Evolutionary conservation across 2,797 vertebrate genomes (phyloP).

Genomic region (Lacerta agilis): DNA sequence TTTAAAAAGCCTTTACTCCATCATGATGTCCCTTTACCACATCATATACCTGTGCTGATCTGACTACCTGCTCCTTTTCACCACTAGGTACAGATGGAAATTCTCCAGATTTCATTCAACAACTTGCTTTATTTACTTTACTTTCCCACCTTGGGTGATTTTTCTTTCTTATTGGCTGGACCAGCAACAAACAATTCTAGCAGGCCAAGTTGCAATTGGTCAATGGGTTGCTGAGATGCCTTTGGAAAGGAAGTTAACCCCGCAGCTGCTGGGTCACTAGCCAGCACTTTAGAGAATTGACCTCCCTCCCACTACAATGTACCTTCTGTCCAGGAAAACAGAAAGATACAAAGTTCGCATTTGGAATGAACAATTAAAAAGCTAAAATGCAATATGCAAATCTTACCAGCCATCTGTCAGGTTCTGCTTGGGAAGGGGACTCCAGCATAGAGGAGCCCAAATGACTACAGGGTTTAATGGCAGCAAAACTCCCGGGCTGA

Average conservation of each 20-base stretch:
- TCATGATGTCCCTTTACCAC: not conserved
- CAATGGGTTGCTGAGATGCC: slow-evolving; percentile 21
- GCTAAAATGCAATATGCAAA: slow-evolving; percentile 41
- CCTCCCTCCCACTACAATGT: slow-evolving; percentile 36
- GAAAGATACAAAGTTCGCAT: slow-evolving; percentile 43
- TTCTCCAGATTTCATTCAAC: not conserved
- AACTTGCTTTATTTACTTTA: not conserved
- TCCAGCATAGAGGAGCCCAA: not conserved
- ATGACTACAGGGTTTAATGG: not conserved
- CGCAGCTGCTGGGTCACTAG: slow-evolving; percentile 44
- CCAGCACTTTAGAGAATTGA: slow-evolving; percentile 41
- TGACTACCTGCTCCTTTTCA: not conserved
- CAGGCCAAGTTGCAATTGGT: slow-evolving; percentile 16
- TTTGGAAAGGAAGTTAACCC: slow-evolving; percentile 32
- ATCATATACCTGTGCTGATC: not conserved
- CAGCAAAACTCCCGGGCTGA: slow-evolving; percentile 1
- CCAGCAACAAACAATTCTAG: not conserved
- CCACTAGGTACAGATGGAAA: not conserved
- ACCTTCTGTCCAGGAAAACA: slow-evolving; percentile 40
- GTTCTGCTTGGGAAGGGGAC: slow-evolving; percentile 21
- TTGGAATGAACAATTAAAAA: slow-evolving; percentile 42
- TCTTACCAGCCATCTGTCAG: slow-evolving; percentile 36
- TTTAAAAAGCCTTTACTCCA: not conserved
- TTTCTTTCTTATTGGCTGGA: slow-evolving; percentile 15
- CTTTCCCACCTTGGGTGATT: slow-evolving; percentile 6